Conservation (phyloP, 2,797 vertebrate genomes). For the Pseudochaenichthys georgianus region DNA sequence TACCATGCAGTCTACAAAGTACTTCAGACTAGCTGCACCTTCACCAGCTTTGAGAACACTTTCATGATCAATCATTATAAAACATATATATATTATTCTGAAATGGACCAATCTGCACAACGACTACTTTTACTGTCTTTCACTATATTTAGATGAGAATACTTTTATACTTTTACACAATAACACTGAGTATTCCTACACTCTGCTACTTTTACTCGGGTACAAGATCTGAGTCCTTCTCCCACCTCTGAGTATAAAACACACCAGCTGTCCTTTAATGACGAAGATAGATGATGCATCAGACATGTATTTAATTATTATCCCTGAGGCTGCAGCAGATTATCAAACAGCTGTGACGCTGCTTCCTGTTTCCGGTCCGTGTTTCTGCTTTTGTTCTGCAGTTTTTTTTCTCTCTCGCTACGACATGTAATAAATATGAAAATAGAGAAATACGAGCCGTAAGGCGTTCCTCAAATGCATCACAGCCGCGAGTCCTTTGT, state of each 20-base stretch:
- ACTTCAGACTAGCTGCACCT: too few species aligned
- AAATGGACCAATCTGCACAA: too few species aligned
- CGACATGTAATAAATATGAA: not conserved
- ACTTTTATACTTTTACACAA: too few species aligned
- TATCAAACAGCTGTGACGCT: slow-evolving; percentile 38
- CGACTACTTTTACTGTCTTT: too few species aligned
- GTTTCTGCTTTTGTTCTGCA: slow-evolving; percentile 16
- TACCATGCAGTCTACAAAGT: too few species aligned
- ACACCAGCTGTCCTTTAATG: slow-evolving; percentile 19
- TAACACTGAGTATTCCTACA: too few species aligned
- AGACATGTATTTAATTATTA: slow-evolving; percentile 6
- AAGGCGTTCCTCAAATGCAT: not conserved
- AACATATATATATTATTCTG: too few species aligned
- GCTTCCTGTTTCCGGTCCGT: not conserved
- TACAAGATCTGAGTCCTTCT: too few species aligned
- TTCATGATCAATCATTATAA: too few species aligned
- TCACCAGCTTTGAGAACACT: too few species aligned
- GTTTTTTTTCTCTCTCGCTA: not conserved
- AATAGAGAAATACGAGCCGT: slow-evolving; percentile 31
- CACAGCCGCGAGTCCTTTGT: not conserved
- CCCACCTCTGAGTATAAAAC: not conserved
- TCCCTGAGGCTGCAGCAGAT: slow-evolving; percentile 57
- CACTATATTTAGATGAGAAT: too few species aligned
- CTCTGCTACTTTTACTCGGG: too few species aligned
- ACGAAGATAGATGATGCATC: not conserved